Conservation (phyloP, 2,797 vertebrate species). For the Pogoniulus pusillus region DNA sequence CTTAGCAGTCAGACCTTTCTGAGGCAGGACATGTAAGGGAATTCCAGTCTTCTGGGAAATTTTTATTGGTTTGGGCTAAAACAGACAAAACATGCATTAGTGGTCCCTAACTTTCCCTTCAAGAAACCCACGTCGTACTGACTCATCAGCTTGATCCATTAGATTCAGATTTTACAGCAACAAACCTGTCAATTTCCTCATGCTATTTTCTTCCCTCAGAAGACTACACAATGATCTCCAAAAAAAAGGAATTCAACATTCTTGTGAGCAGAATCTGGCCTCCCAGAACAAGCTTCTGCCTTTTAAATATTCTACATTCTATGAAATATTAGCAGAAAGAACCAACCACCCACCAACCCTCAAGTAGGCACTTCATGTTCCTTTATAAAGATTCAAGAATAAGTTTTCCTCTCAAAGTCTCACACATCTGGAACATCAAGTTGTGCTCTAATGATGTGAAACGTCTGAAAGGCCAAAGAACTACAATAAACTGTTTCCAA, state of each 20-base stretch:
- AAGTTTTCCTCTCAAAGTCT: neutral
- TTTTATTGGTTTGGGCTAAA: slow-evolving; percentile 83
- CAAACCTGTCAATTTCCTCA: neutral
- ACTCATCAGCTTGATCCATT: neutral
- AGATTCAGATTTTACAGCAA: neutral
- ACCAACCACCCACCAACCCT: neutral
- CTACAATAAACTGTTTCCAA: neutral
- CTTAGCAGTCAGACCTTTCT: slow-evolving; percentile 82
- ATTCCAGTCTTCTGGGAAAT: slow-evolving; percentile 91
- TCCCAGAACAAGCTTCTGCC: neutral
- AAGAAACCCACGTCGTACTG: neutral
- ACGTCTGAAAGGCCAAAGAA: neutral
- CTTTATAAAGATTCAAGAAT: neutral
- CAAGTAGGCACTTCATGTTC: neutral
- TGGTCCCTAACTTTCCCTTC: neutral
- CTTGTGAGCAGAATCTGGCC: neutral
- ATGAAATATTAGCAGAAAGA: neutral
- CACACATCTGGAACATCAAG: neutral
- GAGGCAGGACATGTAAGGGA: slow-evolving; percentile 85
- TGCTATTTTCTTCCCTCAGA: neutral
- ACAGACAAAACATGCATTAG: neutral
- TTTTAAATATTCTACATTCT: no score
- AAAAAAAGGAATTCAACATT: neutral
- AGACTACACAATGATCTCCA: neutral
- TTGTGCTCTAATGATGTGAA: neutral